Conservation (phyloP, 1,140 invertebrate species). For the Drosophila neocordata region DNA sequence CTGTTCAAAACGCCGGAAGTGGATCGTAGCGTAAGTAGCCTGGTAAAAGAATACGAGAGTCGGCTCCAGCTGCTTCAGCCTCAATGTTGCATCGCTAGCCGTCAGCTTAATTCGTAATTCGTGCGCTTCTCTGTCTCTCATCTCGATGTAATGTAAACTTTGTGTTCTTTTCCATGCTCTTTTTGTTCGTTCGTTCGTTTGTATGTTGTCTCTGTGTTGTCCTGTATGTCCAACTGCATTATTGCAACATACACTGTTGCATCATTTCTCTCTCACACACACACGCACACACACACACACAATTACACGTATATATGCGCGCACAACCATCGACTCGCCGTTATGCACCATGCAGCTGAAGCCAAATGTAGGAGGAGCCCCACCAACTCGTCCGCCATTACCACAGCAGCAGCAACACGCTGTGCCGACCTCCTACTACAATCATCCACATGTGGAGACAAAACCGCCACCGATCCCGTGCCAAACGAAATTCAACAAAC, state of each 20-base stretch:
- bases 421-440: slow-evolving; percentile 64
- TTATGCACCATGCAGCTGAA: slow-evolving; percentile 64
- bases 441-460: slow-evolving; percentile 55
- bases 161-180: slow-evolving; percentile 74
- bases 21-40: slow-evolving; percentile 81
- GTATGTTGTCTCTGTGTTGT: slow-evolving; percentile 58
- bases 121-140: slow-evolving; percentile 23
- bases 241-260: slow-evolving; percentile 26
- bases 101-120: slow-evolving; percentile 35
- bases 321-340: slow-evolving; percentile 21
- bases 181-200: slow-evolving; percentile 54
- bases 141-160: slow-evolving; percentile 61
- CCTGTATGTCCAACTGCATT: slow-evolving; percentile 27
- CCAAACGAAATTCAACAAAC: slow-evolving; percentile 34
- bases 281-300: slow-evolving; percentile 38
- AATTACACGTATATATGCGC: slow-evolving; percentile 21
- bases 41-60: slow-evolving; percentile 61
- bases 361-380: slow-evolving; percentile 58
- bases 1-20: slow-evolving; percentile 79
- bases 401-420: slow-evolving; percentile 34
- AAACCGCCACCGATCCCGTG: slow-evolving; percentile 56
- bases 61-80: slow-evolving; percentile 45
- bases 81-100: slow-evolving; percentile 32
- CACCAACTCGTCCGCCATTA: slow-evolving; percentile 71
- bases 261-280: slow-evolving; percentile 38